phyloP scores from a whole-genome alignment of 2,888 invertebrate genomes.

The Plagodis dolabraria region DNA sequence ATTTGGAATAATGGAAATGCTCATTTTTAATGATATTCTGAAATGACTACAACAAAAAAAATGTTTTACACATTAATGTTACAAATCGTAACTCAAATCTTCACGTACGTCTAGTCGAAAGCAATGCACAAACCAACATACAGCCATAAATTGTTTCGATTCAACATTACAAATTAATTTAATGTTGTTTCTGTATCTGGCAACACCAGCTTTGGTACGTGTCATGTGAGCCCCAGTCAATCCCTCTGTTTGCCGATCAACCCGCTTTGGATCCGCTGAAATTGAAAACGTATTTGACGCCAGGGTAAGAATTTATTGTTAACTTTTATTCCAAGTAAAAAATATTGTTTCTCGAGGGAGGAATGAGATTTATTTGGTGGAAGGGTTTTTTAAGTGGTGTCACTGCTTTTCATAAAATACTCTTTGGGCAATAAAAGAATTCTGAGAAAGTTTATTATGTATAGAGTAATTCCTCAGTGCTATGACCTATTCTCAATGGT shows the following conservation, averaged over 20 bases:
- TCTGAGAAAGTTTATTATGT: no score
- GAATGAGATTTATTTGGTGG: conserved; percentile 7
- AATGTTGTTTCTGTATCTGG: conserved; percentile 11
- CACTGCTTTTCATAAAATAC: background rate
- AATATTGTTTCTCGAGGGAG: conserved; percentile 18
- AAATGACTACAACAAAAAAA: no score
- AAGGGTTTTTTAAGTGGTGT: conserved; percentile 6
- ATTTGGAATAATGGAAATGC: no score
- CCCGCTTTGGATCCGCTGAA: conserved; percentile 58
- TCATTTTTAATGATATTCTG: no score
- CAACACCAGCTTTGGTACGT: conserved; percentile 33
- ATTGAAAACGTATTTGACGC: conserved; percentile 67
- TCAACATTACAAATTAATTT: background rate
- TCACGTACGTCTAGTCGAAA: no score
- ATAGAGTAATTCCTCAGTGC: no score
- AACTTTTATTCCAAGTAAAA: conserved; percentile 25
- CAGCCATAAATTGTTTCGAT: background rate
- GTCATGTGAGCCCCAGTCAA: conserved; percentile 58
- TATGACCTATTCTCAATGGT: no score
- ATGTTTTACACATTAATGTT: no score
- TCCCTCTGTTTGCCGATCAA: conserved; percentile 73
- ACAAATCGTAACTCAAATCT: no score
- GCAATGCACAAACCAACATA: no score
- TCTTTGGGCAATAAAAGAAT: background rate
- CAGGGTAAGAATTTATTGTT: conserved; percentile 46